phyloP scores from a whole-genome alignment of 2,888 invertebrate genomes.

The Artemia sinica region DNA sequence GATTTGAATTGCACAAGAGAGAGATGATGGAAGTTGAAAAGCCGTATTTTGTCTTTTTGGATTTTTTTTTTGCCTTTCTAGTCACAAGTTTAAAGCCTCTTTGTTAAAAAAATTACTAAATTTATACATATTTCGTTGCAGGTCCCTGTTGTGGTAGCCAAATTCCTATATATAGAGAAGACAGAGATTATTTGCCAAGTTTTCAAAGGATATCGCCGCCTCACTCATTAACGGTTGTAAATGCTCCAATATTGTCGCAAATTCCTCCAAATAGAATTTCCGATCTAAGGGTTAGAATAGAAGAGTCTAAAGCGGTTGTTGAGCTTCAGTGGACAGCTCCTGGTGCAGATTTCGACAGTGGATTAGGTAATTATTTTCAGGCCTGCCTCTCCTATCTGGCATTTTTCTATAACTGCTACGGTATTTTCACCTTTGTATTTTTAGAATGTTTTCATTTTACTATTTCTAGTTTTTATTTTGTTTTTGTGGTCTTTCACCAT shows the following conservation, averaged over 20 bases:
- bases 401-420: no score
- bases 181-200: not conserved
- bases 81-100: no score
- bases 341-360: conserved; percentile 32
- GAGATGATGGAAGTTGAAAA: no score
- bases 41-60: no score
- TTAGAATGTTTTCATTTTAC: no score
- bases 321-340: conserved; percentile 43
- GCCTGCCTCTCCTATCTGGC: no score
- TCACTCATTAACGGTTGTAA: not conserved
- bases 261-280: conserved; percentile 38
- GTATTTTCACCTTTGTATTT: not conserved
- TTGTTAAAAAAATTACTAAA: no score
- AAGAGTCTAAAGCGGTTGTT: conserved; percentile 36
- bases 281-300: conserved; percentile 37
- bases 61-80: no score
- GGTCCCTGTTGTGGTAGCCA: not conserved
- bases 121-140: no score
- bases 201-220: not conserved
- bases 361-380: conserved; percentile 22
- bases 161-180: not conserved
- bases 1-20: no score
- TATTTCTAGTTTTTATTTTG: no score
- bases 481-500: no score
- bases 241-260: conserved; percentile 25